These are phyloP conservation scores for Macrotrachela quadricornifera DNA, from an alignment of 1,140 invertebrate genomes.

Conservation along the genomic window DNA sequence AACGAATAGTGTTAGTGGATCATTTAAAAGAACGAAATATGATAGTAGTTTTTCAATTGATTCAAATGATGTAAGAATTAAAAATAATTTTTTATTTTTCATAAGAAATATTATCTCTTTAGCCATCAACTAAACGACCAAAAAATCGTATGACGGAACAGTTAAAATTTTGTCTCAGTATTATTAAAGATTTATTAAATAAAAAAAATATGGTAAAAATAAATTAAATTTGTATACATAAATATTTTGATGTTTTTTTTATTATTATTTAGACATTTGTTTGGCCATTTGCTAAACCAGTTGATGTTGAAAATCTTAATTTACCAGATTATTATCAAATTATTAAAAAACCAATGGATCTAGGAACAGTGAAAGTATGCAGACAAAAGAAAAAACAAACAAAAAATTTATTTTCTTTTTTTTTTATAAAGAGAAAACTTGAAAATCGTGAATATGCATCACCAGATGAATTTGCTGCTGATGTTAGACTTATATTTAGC, in stretches of 20 bases:
- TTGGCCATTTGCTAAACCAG: constrained; percentile 97
- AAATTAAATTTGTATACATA: not conserved
- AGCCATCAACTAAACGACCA: too few species aligned
- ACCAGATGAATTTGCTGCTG: constrained; percentile 70
- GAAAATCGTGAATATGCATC: constrained; percentile 74
- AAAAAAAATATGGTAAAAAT: constrained; percentile 73
- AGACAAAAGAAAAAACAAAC: not conserved
- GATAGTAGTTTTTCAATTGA: too few species aligned
- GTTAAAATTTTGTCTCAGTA: constrained; percentile 74
- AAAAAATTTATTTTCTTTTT: not conserved
- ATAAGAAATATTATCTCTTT: too few species aligned
- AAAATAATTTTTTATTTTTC: too few species aligned
- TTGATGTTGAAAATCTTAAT: constrained; percentile 77
- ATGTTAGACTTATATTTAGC: constrained; percentile 89
- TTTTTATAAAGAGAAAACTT: constrained; percentile 53
- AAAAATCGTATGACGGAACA: constrained; percentile 31
- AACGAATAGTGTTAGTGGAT: too few species aligned
- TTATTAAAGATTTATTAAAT: constrained; percentile 75
- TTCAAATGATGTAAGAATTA: too few species aligned
- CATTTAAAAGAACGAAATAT: too few species aligned
- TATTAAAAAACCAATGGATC: constrained; percentile 97
- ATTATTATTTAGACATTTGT: constrained; percentile 52
- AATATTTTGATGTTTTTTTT: not conserved
- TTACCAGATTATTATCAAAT: constrained; percentile 95
- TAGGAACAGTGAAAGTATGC: constrained; percentile 72